A percentile compares a stretch with the other conserved stretches of the same genome.
Evolutionary conservation across 2,888 invertebrate genomes (phyloP).

Genomic region (Ischnus inquisitorius): DNA sequence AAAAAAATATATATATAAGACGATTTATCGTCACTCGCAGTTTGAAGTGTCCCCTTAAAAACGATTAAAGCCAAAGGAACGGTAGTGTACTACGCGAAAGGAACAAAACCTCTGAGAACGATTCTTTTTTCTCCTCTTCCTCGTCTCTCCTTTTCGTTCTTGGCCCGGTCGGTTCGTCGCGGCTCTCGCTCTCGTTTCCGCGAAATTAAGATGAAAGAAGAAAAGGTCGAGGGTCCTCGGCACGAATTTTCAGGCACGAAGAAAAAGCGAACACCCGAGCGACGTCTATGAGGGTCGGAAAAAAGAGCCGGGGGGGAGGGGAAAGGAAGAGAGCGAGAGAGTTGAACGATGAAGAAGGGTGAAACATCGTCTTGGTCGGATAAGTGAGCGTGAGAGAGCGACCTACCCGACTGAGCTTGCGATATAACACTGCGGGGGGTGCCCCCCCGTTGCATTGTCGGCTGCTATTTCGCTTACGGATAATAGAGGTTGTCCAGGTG

Average conservation of each 20-base stretch:
- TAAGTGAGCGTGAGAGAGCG: constrained; percentile 5
- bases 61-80: constrained; percentile 19
- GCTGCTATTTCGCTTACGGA: constrained; percentile 22
- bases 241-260: constrained; percentile 67
- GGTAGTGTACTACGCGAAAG: not conserved
- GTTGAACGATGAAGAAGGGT: constrained; percentile 32
- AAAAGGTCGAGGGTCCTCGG: constrained; percentile 68
- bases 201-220: constrained; percentile 68
- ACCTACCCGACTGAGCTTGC: not conserved
- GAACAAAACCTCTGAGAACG: constrained; percentile 19
- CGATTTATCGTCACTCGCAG: constrained; percentile 4
- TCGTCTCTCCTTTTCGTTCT: constrained; percentile 1
- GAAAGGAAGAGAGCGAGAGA: too few species aligned
- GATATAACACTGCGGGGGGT: not conserved
- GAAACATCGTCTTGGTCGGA: constrained; percentile 8
- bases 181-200: constrained; percentile 63
- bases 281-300: constrained; percentile 45
- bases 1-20: constrained; percentile 8
- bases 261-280: constrained; percentile 59
- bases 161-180: not conserved
- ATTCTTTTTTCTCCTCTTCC: constrained; percentile 2
- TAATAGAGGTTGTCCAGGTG: constrained; percentile 37
- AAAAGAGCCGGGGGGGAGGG: constrained; percentile 9
- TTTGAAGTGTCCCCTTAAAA: constrained; percentile 9
- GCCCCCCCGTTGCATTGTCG: constrained; percentile 20